phyloP scores from a whole-genome alignment of 2,797 vertebrate genomes.

The Meda fulgida region DNA sequence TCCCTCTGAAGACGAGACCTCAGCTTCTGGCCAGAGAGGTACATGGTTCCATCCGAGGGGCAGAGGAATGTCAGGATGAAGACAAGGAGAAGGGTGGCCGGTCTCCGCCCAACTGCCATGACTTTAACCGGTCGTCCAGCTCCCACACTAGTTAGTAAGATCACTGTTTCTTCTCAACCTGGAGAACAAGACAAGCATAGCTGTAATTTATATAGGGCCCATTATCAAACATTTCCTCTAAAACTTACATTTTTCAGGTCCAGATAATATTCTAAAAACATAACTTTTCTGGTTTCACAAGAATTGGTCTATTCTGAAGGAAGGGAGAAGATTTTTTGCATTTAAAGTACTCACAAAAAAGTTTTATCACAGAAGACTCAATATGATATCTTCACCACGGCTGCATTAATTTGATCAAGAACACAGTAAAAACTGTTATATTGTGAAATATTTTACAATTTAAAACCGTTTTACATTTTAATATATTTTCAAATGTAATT shows the following conservation, averaged over 20 bases:
- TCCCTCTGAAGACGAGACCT: conserved; percentile 90
- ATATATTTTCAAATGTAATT: too few relatives aligned
- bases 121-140: conserved; percentile 59
- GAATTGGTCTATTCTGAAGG: not conserved
- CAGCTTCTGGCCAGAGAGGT: conserved; percentile 86
- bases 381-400: not conserved
- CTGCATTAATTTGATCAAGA: not conserved
- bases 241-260: not conserved
- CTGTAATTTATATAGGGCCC: not conserved
- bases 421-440: not conserved
- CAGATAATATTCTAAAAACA: not conserved
- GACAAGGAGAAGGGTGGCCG: conserved; percentile 66
- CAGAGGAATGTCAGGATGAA: conserved; percentile 71
- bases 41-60: conserved; percentile 76
- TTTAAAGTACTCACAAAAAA: not conserved
- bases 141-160: conserved; percentile 43
- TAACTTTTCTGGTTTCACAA: not conserved
- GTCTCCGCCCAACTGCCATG: conserved; percentile 80
- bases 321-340: not conserved
- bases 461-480: too few relatives aligned
- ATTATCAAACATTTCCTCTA: not conserved
- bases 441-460: too few relatives aligned
- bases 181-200: conserved; percentile 18
- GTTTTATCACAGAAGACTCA: not conserved
- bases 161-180: conserved; percentile 5